Evolutionary conservation across 2,113 vertebrate species (phyloP).

Genomic region (Tupaia chinensis): DNA sequence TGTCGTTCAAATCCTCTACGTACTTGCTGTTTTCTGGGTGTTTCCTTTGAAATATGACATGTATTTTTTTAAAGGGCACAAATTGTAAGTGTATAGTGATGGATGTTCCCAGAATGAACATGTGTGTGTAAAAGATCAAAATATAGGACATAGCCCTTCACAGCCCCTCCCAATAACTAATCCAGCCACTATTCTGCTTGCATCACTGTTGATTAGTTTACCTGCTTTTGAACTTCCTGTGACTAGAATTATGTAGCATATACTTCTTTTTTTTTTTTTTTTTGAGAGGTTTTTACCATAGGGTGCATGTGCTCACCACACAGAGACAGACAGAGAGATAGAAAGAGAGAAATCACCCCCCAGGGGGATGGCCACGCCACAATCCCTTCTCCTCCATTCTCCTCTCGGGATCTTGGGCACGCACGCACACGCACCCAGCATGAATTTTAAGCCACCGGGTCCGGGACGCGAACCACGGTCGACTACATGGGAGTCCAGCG

Average conservation of each 20-base stretch:
- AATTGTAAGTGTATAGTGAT: background rate
- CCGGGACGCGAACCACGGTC: too few relatives aligned
- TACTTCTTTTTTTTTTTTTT: constrained; percentile 8
- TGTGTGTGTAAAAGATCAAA: background rate
- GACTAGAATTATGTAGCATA: background rate
- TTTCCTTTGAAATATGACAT: background rate
- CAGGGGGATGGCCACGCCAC: too few relatives aligned
- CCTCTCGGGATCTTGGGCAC: too few relatives aligned
- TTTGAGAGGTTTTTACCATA: background rate
- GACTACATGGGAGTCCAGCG: too few relatives aligned
- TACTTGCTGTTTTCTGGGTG: background rate
- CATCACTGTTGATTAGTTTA: background rate
- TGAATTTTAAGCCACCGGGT: too few relatives aligned
- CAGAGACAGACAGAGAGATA: too few relatives aligned
- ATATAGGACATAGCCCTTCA: background rate
- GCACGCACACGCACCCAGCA: too few relatives aligned
- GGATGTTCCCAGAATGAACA: constrained; percentile 6
- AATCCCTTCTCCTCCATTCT: too few relatives aligned
- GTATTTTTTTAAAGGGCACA: background rate
- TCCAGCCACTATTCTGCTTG: background rate
- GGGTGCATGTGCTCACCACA: too few relatives aligned
- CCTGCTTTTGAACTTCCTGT: background rate
- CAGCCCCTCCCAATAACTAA: background rate
- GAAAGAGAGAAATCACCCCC: too few relatives aligned
- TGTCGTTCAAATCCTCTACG: background rate